Conservation (phyloP, 2,113 vertebrate species). For the Sitta europaea region DNA sequence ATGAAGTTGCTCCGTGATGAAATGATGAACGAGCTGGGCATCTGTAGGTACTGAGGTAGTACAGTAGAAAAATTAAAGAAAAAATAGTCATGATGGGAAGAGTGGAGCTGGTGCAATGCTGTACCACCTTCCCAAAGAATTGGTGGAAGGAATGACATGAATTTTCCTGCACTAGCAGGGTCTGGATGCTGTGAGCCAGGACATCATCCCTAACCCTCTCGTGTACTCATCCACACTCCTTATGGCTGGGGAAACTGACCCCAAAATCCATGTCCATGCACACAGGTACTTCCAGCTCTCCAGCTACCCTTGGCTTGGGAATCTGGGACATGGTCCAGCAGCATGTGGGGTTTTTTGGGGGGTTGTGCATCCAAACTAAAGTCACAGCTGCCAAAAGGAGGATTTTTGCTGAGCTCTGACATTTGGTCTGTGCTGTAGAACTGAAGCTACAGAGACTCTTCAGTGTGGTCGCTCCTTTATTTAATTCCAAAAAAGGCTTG, state of each 20-base stretch:
- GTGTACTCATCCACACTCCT: rapidly evolving
- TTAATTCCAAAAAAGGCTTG: background rate
- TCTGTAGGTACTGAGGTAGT: background rate
- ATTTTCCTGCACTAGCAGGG: background rate
- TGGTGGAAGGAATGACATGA: background rate
- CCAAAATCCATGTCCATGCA: rapidly evolving
- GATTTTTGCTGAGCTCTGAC: background rate
- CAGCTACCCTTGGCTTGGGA: background rate
- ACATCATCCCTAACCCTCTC: background rate
- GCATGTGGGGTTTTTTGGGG: rapidly evolving
- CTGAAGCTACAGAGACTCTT: background rate
- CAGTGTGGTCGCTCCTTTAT: background rate
- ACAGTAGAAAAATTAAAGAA: background rate
- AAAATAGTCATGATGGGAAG: background rate
- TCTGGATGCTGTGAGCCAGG: background rate
- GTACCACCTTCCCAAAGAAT: background rate
- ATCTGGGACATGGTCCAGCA: background rate
- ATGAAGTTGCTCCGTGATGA: background rate
- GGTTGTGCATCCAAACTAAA: background rate
- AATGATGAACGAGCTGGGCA: background rate
- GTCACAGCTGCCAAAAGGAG: background rate
- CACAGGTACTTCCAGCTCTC: rapidly evolving
- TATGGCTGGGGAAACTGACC: rapidly evolving
- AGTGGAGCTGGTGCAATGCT: rapidly evolving
- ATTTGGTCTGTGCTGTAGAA: background rate